Evolutionary conservation across 2,888 invertebrate species (phyloP), one percentile per base, ranked within the genome.

Genomic region (Phrixothrix hirtus): DNA sequence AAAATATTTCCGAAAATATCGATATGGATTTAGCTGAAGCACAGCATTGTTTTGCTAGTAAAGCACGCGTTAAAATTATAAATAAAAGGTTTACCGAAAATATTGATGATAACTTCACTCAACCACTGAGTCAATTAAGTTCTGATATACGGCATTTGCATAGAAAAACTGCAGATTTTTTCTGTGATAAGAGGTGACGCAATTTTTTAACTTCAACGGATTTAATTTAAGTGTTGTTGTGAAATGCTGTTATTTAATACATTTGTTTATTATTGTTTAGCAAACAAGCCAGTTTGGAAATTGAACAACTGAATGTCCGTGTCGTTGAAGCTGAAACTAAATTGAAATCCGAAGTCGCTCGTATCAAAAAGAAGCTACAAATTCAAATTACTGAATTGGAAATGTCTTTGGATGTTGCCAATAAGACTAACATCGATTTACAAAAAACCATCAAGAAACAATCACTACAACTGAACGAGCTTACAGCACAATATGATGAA

Each of bases 341-440:
- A 78, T 82, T 97, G 77, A 95, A 95, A 85, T 88, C 94, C 70
- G 96, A 97, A 79, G 92, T 97, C 49, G 85, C 87, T 63, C 92
- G 96, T 79, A 92, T 97, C 82, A 96, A 96, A 89, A 97, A 97
- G 94, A 97, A 97, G 90, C 82, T 95, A 76, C 95, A 95, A 81
- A 91, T 95, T 75, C 94, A 94, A 74, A 96, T 97, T 79, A 95
- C 95, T 69, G 96, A 97, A 78, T 81, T 97, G 73, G 96, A 96
- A 78, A 86, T 96, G 82, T 91, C 94, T 47, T 85, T 99, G 78
- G 97, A 97, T 79, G 92, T 95, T 67, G 92, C 95, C 81, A 97
- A 98, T 85, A 95, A 97, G 83, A 94, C 89, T 81, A 96, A 96
- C 83, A 88, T 96, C 73, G 94, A 95, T 75, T 83, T 96, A 75